These are phyloP conservation scores for Drosophila aldrichi DNA, from an alignment of 2,888 invertebrate species.

Conservation along the genomic window DNA sequence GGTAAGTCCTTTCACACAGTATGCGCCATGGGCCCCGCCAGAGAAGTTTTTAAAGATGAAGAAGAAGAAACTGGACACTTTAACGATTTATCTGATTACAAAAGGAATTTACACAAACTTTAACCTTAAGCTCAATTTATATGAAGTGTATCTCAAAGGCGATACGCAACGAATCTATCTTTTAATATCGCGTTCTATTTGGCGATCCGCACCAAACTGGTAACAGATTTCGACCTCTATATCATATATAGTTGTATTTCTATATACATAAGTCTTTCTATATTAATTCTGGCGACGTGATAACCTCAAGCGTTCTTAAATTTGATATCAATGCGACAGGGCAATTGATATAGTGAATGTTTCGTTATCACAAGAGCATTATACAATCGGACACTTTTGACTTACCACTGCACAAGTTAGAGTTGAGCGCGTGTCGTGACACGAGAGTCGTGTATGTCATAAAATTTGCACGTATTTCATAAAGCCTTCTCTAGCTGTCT, in stretches of 20 bases:
- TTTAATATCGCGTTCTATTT: constrained; percentile 28
- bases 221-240: neutral
- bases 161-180: constrained; percentile 15
- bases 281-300: neutral
- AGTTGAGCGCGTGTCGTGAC: neutral
- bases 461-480: too few species aligned
- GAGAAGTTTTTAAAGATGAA: constrained; percentile 9
- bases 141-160: constrained; percentile 58
- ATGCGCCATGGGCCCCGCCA: neutral
- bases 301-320: constrained; percentile 3
- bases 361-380: neutral
- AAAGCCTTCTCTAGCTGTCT: too few species aligned
- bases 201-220: constrained; percentile 2
- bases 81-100: constrained; percentile 23
- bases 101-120: constrained; percentile 23
- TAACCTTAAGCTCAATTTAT: constrained; percentile 24
- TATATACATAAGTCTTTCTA: neutral
- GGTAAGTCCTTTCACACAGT: constrained; percentile 11
- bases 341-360: constrained; percentile 15
- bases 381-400: neutral
- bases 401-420: neutral
- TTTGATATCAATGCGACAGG: constrained; percentile 21
- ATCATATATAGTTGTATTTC: constrained; percentile 2
- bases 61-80: constrained; percentile 7
- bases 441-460: neutral